Conservation (phyloP, 2,888 invertebrate genomes). For the Eueremaeus valkanovi region DNA sequence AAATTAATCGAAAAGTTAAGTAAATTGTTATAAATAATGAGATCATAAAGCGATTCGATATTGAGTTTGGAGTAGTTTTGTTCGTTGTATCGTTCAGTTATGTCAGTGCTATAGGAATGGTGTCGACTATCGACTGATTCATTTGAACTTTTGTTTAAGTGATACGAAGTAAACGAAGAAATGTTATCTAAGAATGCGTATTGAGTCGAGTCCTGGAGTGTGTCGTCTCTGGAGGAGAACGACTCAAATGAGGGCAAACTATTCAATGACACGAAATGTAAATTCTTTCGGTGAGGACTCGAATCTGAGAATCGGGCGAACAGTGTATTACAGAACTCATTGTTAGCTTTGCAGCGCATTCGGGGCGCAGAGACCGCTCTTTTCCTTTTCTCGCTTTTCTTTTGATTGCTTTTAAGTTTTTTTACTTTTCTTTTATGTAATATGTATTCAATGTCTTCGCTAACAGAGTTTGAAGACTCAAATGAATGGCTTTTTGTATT, state of each 20-base stretch:
- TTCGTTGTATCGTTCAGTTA: constrained; percentile 30
- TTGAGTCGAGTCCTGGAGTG: constrained; percentile 37
- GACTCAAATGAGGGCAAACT: constrained; percentile 45
- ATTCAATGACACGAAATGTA: constrained; percentile 45
- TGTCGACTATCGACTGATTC: neutral
- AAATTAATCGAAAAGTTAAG: neutral
- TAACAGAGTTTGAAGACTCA: neutral
- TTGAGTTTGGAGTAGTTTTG: neutral
- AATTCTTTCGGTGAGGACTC: neutral
- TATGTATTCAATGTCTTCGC: constrained; percentile 25
- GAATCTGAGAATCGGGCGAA: neutral
- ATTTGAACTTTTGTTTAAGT: neutral
- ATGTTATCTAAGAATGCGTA: constrained; percentile 14
- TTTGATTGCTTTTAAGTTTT: neutral
- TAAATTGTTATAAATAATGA: constrained; percentile 20
- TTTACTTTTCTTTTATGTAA: constrained; percentile 24
- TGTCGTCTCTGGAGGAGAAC: constrained; percentile 46
- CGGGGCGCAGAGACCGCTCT: constrained; percentile 12
- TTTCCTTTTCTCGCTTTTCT: neutral
- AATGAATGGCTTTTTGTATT: neutral
- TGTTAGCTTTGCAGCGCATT: neutral
- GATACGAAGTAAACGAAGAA: neutral
- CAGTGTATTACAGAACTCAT: neutral
- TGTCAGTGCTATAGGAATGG: neutral
- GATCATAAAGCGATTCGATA: neutral